Conservation (phyloP, 1,140 invertebrate species). For the Drosophila nikananu region DNA sequence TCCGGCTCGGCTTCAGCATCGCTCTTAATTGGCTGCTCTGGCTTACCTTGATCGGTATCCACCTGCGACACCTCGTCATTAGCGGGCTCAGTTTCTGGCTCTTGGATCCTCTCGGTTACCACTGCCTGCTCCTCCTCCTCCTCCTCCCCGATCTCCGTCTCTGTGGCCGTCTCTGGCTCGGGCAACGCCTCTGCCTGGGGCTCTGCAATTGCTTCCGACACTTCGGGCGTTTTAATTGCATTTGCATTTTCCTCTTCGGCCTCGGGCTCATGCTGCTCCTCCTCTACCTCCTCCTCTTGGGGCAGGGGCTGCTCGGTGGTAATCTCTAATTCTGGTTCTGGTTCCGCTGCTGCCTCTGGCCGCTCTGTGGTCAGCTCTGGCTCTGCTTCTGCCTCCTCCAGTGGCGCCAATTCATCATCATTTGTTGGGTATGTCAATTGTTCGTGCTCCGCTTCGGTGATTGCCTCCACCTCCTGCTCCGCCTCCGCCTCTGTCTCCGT, state of each 20-base stretch:
- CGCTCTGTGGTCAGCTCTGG: constrained; percentile 42
- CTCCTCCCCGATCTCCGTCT: constrained; percentile 22
- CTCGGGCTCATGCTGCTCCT: constrained; percentile 17
- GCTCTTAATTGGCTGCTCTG: constrained; percentile 42
- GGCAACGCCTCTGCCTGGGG: constrained; percentile 34
- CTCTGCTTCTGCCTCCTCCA: constrained; percentile 41
- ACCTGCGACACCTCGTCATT: constrained; percentile 64
- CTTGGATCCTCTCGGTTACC: constrained; percentile 22
- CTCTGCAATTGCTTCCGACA: constrained; percentile 72
- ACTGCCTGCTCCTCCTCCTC: constrained; percentile 25
- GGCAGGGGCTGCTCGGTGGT: constrained; percentile 12
- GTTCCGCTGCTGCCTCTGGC: constrained; percentile 13
- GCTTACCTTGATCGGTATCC: constrained; percentile 31
- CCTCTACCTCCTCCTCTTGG: not conserved
- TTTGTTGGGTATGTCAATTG: constrained; percentile 82
- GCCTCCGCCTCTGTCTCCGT: constrained; percentile 36
- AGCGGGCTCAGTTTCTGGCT: constrained; percentile 26
- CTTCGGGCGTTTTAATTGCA: constrained; percentile 81
- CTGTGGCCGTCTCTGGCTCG: constrained; percentile 24
- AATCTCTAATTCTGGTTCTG: constrained; percentile 26
- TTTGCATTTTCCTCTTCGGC: constrained; percentile 63
- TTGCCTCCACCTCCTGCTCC: constrained; percentile 56
- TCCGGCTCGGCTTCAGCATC: constrained; percentile 41
- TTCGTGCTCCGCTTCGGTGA: constrained; percentile 73
- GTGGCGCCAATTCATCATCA: constrained; percentile 83